A percentile compares a stretch with the other conserved stretches of the same genome.
Evolutionary conservation across 2,888 invertebrate genomes (phyloP).

Genomic region (Dendrolimus pini): DNA sequence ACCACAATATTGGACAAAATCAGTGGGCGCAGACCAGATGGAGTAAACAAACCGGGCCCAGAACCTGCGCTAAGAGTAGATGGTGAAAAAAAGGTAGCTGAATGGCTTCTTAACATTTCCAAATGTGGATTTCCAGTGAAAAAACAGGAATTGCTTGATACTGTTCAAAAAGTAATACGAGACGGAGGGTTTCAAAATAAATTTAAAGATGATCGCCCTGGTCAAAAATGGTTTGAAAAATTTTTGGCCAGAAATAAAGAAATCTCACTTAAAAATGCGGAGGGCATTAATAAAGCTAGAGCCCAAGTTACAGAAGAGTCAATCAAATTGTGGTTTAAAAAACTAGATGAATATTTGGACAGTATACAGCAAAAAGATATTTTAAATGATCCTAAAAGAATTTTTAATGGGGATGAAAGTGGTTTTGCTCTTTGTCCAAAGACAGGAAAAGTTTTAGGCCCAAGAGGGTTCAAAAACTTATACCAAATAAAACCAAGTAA

Average conservation of each 20-base stretch:
- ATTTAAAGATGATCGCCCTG: conserved; percentile 15
- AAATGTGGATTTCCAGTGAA: conserved; percentile 30
- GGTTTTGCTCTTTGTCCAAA: conserved; percentile 23
- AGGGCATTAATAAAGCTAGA: conserved; percentile 24
- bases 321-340: conserved; percentile 28
- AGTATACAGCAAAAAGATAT: conserved; percentile 18
- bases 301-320: conserved; percentile 19
- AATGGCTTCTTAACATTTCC: conserved; percentile 23
- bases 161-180: conserved; percentile 21
- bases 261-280: conserved; percentile 20
- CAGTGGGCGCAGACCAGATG: conserved; percentile 11
- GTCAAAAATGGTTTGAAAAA: conserved; percentile 22
- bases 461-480: conserved; percentile 22
- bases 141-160: conserved; percentile 22
- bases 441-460: conserved; percentile 24
- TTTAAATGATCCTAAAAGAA: conserved; percentile 18
- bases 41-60: conserved; percentile 12
- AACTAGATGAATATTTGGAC: conserved; percentile 20
- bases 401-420: conserved; percentile 24
- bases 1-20: conserved; percentile 8
- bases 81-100: conserved; percentile 18
- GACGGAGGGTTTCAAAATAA: conserved; percentile 7
- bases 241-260: conserved; percentile 26
- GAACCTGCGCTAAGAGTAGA: conserved; percentile 18
- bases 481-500: conserved; percentile 19